Conservation (phyloP, 2,888 invertebrate species). For the Drosophila atripex region DNA sequence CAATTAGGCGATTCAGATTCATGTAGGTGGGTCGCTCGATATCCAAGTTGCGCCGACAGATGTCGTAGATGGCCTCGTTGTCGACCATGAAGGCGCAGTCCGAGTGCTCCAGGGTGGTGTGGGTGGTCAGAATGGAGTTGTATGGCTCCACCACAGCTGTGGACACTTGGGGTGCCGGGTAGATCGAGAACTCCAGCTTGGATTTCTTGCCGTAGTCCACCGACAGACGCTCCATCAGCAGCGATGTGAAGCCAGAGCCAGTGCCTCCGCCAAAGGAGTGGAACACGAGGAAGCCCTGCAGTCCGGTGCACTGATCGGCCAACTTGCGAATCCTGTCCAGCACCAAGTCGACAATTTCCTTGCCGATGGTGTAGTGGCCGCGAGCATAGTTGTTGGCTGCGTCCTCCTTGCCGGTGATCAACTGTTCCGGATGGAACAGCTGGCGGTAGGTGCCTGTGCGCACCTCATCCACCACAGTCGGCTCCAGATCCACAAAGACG, state of each 20-base stretch:
- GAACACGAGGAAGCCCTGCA: slow-evolving; percentile 95
- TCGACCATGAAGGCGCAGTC: slow-evolving; percentile 97
- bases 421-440: slow-evolving; percentile 95
- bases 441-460: slow-evolving; percentile 92
- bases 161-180: slow-evolving; percentile 91
- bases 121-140: slow-evolving; percentile 96
- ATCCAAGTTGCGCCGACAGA: slow-evolving; percentile 93
- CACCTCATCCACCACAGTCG: slow-evolving; percentile 96
- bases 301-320: slow-evolving; percentile 94
- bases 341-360: slow-evolving; percentile 93
- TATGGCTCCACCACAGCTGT: slow-evolving; percentile 94
- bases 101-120: slow-evolving; percentile 93
- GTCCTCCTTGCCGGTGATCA: slow-evolving; percentile 96
- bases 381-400: slow-evolving; percentile 97
- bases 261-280: slow-evolving; percentile 95
- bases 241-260: slow-evolving; percentile 95
- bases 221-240: slow-evolving; percentile 95
- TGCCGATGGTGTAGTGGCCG: slow-evolving; percentile 97
- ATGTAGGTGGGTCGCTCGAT: slow-evolving; percentile 94
- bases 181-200: slow-evolving; percentile 96
- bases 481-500: slow-evolving; percentile 95
- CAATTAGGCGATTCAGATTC: slow-evolving; percentile 93
- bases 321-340: slow-evolving; percentile 92
- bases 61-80: slow-evolving; percentile 94
- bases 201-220: slow-evolving; percentile 97